Evolutionary conservation across 2,888 invertebrate genomes (phyloP).

Genomic region (Lycocerus yunnanus): DNA sequence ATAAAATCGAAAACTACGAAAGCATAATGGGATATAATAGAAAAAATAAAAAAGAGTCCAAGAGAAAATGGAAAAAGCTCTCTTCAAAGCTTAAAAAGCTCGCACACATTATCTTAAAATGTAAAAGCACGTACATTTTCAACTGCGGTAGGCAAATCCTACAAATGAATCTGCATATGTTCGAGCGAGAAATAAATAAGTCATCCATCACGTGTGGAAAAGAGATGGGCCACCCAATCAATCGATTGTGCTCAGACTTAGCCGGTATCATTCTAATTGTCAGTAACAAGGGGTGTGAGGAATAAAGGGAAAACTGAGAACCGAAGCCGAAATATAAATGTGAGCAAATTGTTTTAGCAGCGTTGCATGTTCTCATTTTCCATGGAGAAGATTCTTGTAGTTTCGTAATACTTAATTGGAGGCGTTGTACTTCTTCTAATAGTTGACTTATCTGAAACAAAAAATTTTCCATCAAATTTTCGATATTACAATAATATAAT

Average conservation of each 20-base stretch:
- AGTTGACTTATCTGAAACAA: constrained; percentile 85
- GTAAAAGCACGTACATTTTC: constrained; percentile 23
- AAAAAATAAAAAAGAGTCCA: neutral
- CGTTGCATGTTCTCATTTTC: constrained; percentile 26
- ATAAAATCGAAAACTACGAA: neutral
- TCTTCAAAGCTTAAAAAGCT: constrained; percentile 27
- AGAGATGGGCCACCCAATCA: constrained; percentile 46
- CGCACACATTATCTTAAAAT: constrained; percentile 29
- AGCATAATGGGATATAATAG: neutral
- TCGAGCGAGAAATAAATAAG: constrained; percentile 45
- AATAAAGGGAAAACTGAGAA: constrained; percentile 24
- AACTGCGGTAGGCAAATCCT: constrained; percentile 34
- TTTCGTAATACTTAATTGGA: constrained; percentile 82
- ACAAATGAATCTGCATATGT: constrained; percentile 48
- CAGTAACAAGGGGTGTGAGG: constrained; percentile 40
- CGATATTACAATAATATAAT: too few relatives aligned
- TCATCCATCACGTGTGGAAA: constrained; percentile 47
- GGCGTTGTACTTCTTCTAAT: constrained; percentile 89
- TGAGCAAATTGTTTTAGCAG: constrained; percentile 29
- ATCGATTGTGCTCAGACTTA: constrained; percentile 56
- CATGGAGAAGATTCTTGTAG: constrained; percentile 78
- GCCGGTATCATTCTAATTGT: constrained; percentile 56
- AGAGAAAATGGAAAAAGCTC: constrained; percentile 12
- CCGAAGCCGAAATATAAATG: constrained; percentile 34
- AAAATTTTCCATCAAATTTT: neutral